Conservation (phyloP, 1,140 invertebrate genomes). For the Tetranychus urticae region DNA sequence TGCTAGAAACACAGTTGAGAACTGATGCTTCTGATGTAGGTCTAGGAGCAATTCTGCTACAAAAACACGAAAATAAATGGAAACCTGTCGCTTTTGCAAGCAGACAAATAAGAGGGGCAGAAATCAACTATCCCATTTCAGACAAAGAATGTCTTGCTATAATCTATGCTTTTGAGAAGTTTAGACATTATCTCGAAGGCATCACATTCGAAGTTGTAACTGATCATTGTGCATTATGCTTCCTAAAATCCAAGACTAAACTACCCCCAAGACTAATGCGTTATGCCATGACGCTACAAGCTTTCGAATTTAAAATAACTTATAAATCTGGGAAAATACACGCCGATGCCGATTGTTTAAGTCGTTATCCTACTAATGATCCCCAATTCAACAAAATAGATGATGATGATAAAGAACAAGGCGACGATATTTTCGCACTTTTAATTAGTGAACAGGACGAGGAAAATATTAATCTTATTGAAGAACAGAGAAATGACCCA, state of each 20-base stretch:
- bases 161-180: slow-evolving; percentile 22
- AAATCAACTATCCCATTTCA: slow-evolving; percentile 16
- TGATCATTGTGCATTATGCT: no score
- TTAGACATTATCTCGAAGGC: slow-evolving; percentile 24
- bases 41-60: not conserved
- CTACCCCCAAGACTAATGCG: no score
- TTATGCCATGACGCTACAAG: no score
- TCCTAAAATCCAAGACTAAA: no score
- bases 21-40: not conserved
- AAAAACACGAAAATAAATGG: not conserved
- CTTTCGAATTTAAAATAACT: no score
- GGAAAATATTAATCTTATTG: not conserved
- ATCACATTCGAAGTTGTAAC: slow-evolving; percentile 1
- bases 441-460: not conserved
- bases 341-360: not conserved
- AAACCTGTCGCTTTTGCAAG: not conserved
- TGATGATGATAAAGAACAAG: not conserved
- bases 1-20: no score
- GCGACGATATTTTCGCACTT: not conserved
- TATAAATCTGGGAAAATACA: not conserved
- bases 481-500: not conserved
- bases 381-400: not conserved
- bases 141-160: slow-evolving; percentile 22
- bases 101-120: slow-evolving; percentile 10
- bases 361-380: not conserved